These are phyloP conservation scores for Periparus ater DNA, from an alignment of 2,797 vertebrate species.

Conservation along the genomic window DNA sequence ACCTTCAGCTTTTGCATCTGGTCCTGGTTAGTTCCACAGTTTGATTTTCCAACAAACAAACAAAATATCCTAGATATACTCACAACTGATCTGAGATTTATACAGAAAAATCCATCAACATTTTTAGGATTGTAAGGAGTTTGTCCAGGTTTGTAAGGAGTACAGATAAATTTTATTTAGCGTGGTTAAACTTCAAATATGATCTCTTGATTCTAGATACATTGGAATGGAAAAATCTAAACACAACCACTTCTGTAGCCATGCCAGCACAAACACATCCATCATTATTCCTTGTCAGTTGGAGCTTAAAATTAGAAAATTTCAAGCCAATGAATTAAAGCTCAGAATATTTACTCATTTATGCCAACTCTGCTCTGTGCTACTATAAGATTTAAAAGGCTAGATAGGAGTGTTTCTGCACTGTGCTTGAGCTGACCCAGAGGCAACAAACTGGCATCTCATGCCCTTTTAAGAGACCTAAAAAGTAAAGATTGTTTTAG, in stretches of 20 bases:
- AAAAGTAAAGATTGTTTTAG: not conserved
- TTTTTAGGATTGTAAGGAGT: not conserved
- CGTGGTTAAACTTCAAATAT: not conserved
- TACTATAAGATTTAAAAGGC: not conserved
- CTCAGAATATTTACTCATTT: not conserved
- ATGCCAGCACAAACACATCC: constrained; percentile 11
- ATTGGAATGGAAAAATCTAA: constrained; percentile 18
- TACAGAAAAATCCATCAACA: not conserved
- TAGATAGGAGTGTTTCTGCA: not conserved
- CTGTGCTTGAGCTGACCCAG: not conserved
- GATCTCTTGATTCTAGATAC: not conserved
- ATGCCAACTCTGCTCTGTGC: not conserved
- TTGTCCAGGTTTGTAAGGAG: not conserved
- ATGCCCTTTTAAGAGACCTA: not conserved
- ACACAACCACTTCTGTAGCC: not conserved
- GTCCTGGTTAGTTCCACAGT: not conserved
- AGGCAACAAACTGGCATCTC: not conserved
- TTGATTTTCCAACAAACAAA: constrained; percentile 11
- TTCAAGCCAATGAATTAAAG: not conserved
- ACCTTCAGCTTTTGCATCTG: not conserved
- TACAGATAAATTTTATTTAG: not conserved
- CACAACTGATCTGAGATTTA: not conserved
- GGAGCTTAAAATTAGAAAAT: constrained; percentile 2
- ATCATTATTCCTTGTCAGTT: not conserved
- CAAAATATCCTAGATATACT: not conserved